Evolutionary conservation across 1,140 invertebrate genomes (phyloP), one percentile per base, ranked within the genome.

Genomic region (Saccostrea echinata): DNA sequence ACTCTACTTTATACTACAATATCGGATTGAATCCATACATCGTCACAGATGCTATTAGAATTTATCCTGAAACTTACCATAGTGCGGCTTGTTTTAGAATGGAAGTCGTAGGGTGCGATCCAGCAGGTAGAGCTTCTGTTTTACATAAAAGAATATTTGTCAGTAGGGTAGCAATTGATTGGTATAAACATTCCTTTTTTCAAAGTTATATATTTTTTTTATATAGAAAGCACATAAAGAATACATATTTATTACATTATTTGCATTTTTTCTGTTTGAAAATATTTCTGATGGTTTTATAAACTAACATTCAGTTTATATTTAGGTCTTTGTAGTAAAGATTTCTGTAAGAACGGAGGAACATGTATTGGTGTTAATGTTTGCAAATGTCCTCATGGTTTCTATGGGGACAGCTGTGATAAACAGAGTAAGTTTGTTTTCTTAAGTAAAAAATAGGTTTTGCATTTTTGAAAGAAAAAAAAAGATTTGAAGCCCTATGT

Each of bases 291-390:
- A 80, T 80, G 16, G 11, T 18, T 24, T 80, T 80, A 9, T 8
- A 4, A 33, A 4, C 1, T 24, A 24, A 84, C 82, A 4, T 24
- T 21, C 43, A 13, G 11, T 84, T 84, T 13, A 18, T 13, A 12
- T 76, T 76, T 11, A 76, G 68, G 27, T n/a, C 55, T 90, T 18
- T 91, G 90, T 64, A 24, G 85, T 16, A 21, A 83, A 1, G 85
- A 76, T 51, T 91, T 52, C 30, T 91, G 90, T 84, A 64, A 86
- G 24, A 91, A 91, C 84, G 87, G 87, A 43, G 90, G 90, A 55
- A 71, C 81, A 16, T 91, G 90, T 61, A 86, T 86, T 16, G 88
- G 86, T 12, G 13, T 71, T 11, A 86, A 88, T 55, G 24, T 61
- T 24, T 91, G 90, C 64, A 21, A 80, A 30, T 89, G 90, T 87